phyloP scores from a whole-genome alignment of 2,113 vertebrate genomes.

The Xenus cinereus region DNA sequence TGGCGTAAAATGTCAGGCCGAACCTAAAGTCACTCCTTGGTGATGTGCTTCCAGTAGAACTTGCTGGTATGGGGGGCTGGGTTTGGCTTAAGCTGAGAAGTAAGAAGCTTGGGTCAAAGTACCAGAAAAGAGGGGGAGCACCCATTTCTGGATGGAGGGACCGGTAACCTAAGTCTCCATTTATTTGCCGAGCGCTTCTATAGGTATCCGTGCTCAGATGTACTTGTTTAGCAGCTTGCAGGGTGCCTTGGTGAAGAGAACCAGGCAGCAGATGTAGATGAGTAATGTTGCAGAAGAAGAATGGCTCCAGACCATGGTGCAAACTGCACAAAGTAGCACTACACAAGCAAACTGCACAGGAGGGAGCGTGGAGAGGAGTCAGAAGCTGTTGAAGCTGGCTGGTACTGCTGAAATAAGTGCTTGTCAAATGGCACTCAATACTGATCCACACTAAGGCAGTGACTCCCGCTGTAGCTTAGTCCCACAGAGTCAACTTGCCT shows the following conservation, averaged over 20 bases:
- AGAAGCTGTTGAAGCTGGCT: background rate
- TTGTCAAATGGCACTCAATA: background rate
- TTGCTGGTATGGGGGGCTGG: background rate
- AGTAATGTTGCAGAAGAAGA: background rate
- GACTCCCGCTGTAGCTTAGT: background rate
- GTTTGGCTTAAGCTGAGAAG: background rate
- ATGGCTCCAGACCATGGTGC: background rate
- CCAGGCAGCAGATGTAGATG: background rate
- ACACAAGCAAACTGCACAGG: background rate
- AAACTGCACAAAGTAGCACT: no score
- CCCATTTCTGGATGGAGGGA: background rate
- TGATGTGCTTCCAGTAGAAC: background rate
- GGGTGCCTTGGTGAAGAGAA: accelerated
- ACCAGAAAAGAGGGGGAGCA: background rate
- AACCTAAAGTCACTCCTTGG: background rate
- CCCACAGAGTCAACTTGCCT: background rate
- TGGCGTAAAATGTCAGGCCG: background rate
- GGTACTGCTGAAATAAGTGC: background rate
- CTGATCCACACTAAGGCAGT: accelerated
- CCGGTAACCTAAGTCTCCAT: accelerated
- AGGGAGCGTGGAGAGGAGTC: accelerated
- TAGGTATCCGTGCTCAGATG: background rate
- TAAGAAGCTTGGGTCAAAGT: background rate
- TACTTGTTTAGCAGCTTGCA: background rate
- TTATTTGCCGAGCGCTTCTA: background rate